These are phyloP conservation scores for Anoplius nigerrimus DNA, from an alignment of 2,888 invertebrate species.

Conservation along the genomic window DNA sequence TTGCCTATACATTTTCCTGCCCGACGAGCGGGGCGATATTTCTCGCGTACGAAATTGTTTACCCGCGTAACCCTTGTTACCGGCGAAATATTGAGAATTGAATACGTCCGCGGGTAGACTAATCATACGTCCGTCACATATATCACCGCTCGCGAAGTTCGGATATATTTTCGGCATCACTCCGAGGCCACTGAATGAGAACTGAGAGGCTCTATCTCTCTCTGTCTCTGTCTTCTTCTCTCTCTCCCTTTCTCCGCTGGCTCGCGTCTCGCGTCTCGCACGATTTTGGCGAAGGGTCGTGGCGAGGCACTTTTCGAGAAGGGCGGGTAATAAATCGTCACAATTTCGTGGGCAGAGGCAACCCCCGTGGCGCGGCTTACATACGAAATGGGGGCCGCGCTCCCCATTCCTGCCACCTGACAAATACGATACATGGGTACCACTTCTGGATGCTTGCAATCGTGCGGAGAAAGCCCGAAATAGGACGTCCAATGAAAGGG, in stretches of 20 bases:
- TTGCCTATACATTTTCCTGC: no score
- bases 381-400: constrained; percentile 55
- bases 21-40: no score
- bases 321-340: constrained; percentile 61
- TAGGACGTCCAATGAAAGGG: constrained; percentile 12
- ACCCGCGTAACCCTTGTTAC: no score
- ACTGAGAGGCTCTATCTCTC: neutral
- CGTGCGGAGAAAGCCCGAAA: constrained; percentile 15
- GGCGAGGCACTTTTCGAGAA: constrained; percentile 48
- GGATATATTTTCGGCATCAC: no score
- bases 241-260: neutral
- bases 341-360: constrained; percentile 57
- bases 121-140: no score
- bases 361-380: constrained; percentile 57
- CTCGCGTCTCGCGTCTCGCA: neutral
- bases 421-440: constrained; percentile 67
- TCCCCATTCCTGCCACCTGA: constrained; percentile 52
- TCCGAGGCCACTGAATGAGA: no score
- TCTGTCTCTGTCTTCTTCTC: neutral
- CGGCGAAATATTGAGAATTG: no score
- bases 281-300: constrained; percentile 16
- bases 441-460: constrained; percentile 54
- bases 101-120: no score
- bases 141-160: no score
- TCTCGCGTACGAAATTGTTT: no score